Evolutionary conservation across 1,140 invertebrate species (phyloP).

Genomic region (Lanistes nyassanus): DNA sequence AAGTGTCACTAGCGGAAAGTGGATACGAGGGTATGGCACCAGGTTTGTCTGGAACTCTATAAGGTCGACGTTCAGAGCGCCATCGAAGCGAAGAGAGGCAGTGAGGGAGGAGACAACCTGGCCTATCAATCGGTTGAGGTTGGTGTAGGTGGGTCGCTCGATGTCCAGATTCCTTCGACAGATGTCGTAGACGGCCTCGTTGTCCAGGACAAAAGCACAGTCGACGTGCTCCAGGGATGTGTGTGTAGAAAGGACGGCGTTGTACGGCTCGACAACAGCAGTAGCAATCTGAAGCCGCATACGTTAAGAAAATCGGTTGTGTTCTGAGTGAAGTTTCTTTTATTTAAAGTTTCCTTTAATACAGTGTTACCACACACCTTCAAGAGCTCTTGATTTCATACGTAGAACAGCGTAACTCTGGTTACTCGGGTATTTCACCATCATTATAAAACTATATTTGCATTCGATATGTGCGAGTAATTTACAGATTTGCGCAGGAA

Average conservation of each 20-base stretch:
- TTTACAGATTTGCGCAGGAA: no score
- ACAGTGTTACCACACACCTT: no score
- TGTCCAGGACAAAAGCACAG: constrained; percentile 78
- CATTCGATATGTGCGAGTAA: no score
- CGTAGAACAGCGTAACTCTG: no score
- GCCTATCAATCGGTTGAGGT: background rate
- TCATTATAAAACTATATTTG: no score
- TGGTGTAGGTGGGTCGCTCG: no score
- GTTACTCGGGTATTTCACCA: no score
- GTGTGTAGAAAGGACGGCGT: constrained; percentile 67
- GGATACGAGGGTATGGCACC: constrained; percentile 58
- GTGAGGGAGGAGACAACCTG: constrained; percentile 72
- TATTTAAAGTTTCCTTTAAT: no score
- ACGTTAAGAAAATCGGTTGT: no score
- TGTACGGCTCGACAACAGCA: constrained; percentile 68
- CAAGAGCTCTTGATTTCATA: no score
- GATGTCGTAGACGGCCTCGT: constrained; percentile 91
- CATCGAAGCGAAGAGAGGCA: constrained; percentile 75
- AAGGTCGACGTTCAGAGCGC: constrained; percentile 77
- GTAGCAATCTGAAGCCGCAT: constrained; percentile 52
- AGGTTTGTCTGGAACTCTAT: constrained; percentile 78
- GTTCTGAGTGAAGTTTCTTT: no score
- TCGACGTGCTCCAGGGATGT: constrained; percentile 67
- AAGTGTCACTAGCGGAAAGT: constrained; percentile 57
- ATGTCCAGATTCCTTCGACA: constrained; percentile 89